Evolutionary conservation across 2,797 vertebrate genomes (phyloP), one percentile per base, ranked within the genome.

Genomic region (Erethizon dorsatum): DNA sequence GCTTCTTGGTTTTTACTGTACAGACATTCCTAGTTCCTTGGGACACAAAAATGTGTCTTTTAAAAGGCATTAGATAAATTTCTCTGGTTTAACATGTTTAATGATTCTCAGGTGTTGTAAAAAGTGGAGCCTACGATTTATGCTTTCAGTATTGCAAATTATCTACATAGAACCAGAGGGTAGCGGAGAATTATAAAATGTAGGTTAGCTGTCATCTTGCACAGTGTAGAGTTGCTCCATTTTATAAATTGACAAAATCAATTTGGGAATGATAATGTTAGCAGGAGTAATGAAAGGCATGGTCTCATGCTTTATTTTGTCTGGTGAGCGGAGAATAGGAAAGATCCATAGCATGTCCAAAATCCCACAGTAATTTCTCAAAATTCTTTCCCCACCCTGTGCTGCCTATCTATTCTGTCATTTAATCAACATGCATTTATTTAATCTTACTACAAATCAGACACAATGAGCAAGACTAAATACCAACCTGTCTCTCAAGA

Each of bases 1-100:
- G 97, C 96, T 96, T 98, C 90, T 98, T 98, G 93, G 77, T 97
- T 97, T 98, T 98, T 97, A 98, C n/a, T 96, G 88, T 94, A 56
- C 47, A 91, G 57, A 78, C 75, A 2, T 6, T 97, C 54, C 63
- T 96, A 96, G 59, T 97, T 96, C 95, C 88, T 83, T 47, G 24
- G 86, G 47, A 96, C 73, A 95, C 86, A 94, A 96, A 96, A 98
- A 84, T 77, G 37, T 98, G 92, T 96, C 97, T 98, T 86, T 95
- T 95, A 96, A 97, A 94, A 98, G 89, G 88, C 92, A 92, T 96
- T 88, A 82, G 97, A 89, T 97, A 97, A 94, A 97, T 93, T 96
- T 94, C 88, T 98, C 61, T 97, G 83, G 88, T 97, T 98, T 97
- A 98, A 97, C 94, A 94, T 98, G 95, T 91, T 98, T 97, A 98